These are phyloP conservation scores for Caenorhabditis inopinata DNA, from an alignment of 1,140 invertebrate genomes.

Conservation along the genomic window DNA sequence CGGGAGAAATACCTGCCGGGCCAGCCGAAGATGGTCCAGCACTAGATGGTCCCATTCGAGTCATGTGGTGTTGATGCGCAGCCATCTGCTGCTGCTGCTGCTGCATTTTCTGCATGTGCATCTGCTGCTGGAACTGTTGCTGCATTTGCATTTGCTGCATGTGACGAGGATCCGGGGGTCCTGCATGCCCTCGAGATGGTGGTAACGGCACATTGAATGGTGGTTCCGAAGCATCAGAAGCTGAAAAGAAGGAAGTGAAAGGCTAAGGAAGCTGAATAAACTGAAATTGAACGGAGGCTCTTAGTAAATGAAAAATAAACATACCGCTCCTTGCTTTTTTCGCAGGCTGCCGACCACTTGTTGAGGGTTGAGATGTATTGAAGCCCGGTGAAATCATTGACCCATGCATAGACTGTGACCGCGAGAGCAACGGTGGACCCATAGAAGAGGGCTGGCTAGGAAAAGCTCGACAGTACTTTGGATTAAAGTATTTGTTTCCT, in stretches of 20 bases:
- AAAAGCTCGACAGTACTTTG: not conserved
- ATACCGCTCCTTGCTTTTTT: slow-evolving; percentile 5
- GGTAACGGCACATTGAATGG: not conserved
- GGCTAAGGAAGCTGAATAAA: too few relatives aligned
- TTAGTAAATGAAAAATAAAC: not conserved
- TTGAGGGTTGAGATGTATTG: not conserved
- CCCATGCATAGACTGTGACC: not conserved
- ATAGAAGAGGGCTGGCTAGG: not conserved
- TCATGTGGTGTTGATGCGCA: not conserved
- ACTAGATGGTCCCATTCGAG: not conserved
- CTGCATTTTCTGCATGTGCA: slow-evolving; percentile 11
- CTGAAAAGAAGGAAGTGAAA: not conserved
- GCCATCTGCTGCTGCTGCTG: slow-evolving; percentile 1
- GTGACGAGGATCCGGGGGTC: not conserved
- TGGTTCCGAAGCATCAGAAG: not conserved
- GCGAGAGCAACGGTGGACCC: not conserved
- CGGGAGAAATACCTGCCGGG: not conserved
- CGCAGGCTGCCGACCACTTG: not conserved
- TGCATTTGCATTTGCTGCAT: slow-evolving; percentile 13
- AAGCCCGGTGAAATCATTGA: not conserved
- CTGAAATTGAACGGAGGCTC: too few relatives aligned
- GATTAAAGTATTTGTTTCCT: not conserved
- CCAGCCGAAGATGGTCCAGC: not conserved
- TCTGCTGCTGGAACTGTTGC: not conserved
- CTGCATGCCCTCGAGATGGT: not conserved